Evolutionary conservation across 2,113 vertebrate species (phyloP), one percentile per base, ranked within the genome.

Genomic region (Typhlomys cinereus): DNA sequence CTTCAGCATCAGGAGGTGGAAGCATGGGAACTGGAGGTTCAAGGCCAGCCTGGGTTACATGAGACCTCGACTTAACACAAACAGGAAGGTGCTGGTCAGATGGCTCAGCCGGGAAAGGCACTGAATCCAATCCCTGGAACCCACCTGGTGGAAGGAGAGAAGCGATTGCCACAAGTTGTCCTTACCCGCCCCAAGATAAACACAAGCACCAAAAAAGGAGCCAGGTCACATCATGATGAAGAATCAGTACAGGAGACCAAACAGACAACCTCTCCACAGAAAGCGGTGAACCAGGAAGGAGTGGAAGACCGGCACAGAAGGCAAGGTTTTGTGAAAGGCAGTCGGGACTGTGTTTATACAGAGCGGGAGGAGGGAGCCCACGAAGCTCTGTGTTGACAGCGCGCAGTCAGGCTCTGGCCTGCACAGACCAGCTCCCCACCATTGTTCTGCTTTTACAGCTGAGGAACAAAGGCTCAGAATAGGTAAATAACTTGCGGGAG

Each of bases 391-490:
- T n/a, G n/a, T n/a, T n/a, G n/a, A n/a, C n/a, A n/a, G n/a, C n/a
- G n/a, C n/a, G n/a, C 62, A 46, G 71, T n/a, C 71, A 73, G 86
- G 73, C 34, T 46, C 39, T n/a, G n/a, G n/a, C 85, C 57, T 44
- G 81, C 76, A 44, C 10, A 46, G 46, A 44, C 23, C 71, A 84
- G 94, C 80, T 91, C 59, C 85, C 92, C 69, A 69, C 85, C 62
- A 87, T 46, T 82, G 76, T 90, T 96, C 82, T 85, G 74, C 86
- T 71, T 88, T 88, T 34, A 69, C 5, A 75, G 83, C 18, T 6
- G n/a, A 95, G 80, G 89, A 92, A 93, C 54, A 92, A 94, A 94
- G 75, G 64, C 66, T 57, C 79, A 86, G 34, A 82, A 86, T 81
- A 78, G 59, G 79, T 36, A 95, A 94, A 67, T 61, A 96, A 92